Evolutionary conservation across 1,140 invertebrate genomes (phyloP), one percentile per base, ranked within the genome.

Genomic region (Drosophila teissieri): DNA sequence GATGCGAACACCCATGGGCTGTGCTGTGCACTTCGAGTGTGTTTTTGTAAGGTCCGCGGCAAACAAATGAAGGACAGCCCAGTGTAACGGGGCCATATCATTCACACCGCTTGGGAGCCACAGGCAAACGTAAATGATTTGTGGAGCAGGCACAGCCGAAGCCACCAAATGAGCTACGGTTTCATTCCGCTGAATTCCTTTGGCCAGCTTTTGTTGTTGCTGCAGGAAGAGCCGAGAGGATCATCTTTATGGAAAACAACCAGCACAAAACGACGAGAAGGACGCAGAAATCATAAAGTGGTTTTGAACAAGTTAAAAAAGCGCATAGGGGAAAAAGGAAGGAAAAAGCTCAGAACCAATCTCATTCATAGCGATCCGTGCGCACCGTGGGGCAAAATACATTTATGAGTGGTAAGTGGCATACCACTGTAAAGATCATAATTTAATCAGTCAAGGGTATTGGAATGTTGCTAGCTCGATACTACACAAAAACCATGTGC

Each of bases 241-340:
- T 86, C 78, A 80, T 88, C 80, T 78, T 84, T 73, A 75, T 63
- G 58, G 73, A 82, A 83, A 83, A 89, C 67, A 80, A 80, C 57
- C 58, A 63, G 22, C 58, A 31, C 48, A 63, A 40, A 67, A 68
- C 49, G 55, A 68, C 44, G 52, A 40, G 52, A 88, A 89, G 84
- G 84, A 89, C 73, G 73, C 69, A 80, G 52, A 90, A 89, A 89
- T 89, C 85, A 89, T 89, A 89, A 88, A 88, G 83, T 90, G 85
- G 85, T 84, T 89, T 78, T 77, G 80, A 84, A 78, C 85, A 89
- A 89, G 80, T 89, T 88, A 67, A 89, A 81, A 89, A 89, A 73
- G 74, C 74, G 74, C 74, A 78, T 73, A 69, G 65, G 39, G 62
- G 53, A 17, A 49, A 49, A 55, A 54, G 45, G 17, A 60, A 67